Evolutionary conservation across 2,888 invertebrate species (phyloP).

Genomic region (Cetonia aurata): DNA sequence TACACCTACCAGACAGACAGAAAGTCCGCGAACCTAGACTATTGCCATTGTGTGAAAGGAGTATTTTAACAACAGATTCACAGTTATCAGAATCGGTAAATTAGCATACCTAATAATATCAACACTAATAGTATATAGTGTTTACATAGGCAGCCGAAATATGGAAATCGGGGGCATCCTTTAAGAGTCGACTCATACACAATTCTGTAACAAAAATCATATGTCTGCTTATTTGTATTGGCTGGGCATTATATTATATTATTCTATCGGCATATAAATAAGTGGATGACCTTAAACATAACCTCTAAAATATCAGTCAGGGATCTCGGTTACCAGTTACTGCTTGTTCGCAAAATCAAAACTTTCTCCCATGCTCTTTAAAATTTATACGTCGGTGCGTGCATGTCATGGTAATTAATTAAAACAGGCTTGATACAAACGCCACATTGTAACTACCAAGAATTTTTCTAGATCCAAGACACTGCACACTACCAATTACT

Average conservation of each 20-base stretch:
- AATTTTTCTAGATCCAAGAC: too few relatives aligned
- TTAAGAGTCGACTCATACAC: not conserved
- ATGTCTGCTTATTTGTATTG: slow-evolving; percentile 2
- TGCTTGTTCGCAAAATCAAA: not conserved
- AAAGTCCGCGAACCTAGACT: too few relatives aligned
- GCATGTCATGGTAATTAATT: too few relatives aligned
- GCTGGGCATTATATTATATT: slow-evolving; percentile 3
- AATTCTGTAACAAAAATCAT: not conserved
- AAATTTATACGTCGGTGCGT: too few relatives aligned
- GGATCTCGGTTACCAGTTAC: slow-evolving; percentile 13
- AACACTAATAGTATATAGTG: not conserved
- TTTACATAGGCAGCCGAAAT: not conserved
- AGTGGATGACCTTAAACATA: slow-evolving; percentile 20
- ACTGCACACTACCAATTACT: too few relatives aligned
- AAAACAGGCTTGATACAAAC: too few relatives aligned
- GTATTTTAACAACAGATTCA: too few relatives aligned
- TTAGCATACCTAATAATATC: too few relatives aligned
- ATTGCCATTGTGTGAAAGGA: too few relatives aligned
- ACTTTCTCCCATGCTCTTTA: slow-evolving; percentile 10
- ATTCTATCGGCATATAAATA: not conserved
- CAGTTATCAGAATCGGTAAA: too few relatives aligned
- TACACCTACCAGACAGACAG: too few relatives aligned
- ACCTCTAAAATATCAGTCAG: slow-evolving; percentile 31
- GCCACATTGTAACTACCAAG: too few relatives aligned
- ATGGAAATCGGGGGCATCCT: not conserved